A percentile compares a stretch with the other conserved stretches of the same genome.
phyloP scores from a whole-genome alignment of 2,113 vertebrate genomes.

The Leuciscus idus region DNA sequence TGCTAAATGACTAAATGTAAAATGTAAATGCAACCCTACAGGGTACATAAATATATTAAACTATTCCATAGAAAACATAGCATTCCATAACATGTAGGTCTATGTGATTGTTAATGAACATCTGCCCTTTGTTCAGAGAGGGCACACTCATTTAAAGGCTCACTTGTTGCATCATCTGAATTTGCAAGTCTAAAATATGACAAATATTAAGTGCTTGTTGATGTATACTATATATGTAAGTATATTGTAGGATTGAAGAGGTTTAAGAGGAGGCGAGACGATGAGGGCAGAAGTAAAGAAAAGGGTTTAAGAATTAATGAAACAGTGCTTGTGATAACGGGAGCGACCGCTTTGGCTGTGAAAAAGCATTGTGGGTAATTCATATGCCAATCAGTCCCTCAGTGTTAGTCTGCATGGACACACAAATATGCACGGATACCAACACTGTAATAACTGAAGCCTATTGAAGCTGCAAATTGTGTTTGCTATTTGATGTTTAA shows the following conservation, averaged over 20 bases:
- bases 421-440: neutral
- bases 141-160: neutral
- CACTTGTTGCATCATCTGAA: neutral
- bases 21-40: too few species aligned
- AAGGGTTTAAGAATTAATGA: neutral
- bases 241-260: neutral
- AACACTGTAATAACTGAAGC: neutral
- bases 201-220: neutral
- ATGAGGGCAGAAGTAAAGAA: neutral
- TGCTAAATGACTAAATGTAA: too few species aligned
- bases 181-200: neutral
- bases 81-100: neutral
- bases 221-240: neutral
- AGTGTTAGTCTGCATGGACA: neutral
- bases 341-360: neutral
- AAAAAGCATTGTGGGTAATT: constrained; percentile 2
- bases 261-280: too few species aligned
- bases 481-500: constrained; percentile 18
- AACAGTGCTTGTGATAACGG: neutral
- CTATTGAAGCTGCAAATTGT: neutral
- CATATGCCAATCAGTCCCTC: neutral
- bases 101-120: constrained; percentile 3
- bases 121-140: neutral
- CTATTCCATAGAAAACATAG: neutral
- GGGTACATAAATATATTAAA: constrained; percentile 6